A percentile compares a stretch with the other conserved stretches of the same genome.
phyloP scores from a whole-genome alignment of 1,140 invertebrate genomes.

The Marisa cornuarietis region DNA sequence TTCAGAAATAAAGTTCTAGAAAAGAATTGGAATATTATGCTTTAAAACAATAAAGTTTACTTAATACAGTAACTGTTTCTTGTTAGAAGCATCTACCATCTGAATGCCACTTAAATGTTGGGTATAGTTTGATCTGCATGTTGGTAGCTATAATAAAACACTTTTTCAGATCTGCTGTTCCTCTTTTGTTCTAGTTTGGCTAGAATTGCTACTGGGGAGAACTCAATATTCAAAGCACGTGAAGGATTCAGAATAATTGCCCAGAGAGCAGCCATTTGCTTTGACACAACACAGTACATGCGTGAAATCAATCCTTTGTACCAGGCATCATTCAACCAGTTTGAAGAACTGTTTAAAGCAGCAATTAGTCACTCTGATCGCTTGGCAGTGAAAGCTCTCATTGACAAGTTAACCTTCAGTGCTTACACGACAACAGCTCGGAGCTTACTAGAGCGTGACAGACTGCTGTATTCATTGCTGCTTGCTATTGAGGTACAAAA shows the following conservation, averaged over 20 bases:
- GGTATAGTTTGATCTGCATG: too few relatives aligned
- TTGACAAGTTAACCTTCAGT: constrained; percentile 58
- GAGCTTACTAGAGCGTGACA: constrained; percentile 56
- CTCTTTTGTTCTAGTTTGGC: constrained; percentile 4
- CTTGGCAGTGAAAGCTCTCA: constrained; percentile 56
- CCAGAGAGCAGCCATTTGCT: constrained; percentile 61
- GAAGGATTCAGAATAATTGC: constrained; percentile 61
- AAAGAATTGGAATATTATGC: too few relatives aligned
- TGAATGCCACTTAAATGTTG: too few relatives aligned
- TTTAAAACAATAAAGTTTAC: too few relatives aligned
- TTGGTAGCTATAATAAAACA: too few relatives aligned
- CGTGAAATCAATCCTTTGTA: constrained; percentile 61
- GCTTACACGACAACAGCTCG: constrained; percentile 55
- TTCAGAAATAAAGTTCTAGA: too few relatives aligned
- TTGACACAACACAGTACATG: constrained; percentile 63
- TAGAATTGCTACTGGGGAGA: constrained; percentile 47
- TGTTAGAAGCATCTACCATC: too few relatives aligned
- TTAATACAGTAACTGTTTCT: too few relatives aligned
- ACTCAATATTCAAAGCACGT: constrained; percentile 53
- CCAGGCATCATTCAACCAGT: constrained; percentile 59
- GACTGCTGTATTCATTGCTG: constrained; percentile 56
- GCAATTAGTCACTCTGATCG: constrained; percentile 64
- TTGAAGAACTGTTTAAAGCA: constrained; percentile 56
- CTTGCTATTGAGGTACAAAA: constrained; percentile 59
- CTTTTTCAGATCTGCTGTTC: neutral